Base-by-base conservation (phyloP, 2,113 vertebrate genomes). In the Lagopus muta region DNA sequence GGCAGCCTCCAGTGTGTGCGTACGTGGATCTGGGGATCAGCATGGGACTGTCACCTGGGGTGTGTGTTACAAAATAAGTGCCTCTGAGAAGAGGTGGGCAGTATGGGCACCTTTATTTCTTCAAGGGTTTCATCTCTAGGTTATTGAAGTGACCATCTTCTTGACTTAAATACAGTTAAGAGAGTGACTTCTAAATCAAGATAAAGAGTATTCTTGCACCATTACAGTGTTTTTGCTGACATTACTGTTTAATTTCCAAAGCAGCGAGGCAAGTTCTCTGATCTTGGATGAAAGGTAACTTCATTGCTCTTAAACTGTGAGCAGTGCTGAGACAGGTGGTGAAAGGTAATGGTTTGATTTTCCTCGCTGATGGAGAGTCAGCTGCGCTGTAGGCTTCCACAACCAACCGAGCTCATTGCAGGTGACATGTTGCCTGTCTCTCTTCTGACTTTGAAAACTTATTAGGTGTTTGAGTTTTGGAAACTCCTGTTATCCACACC, bases 291-390 rank as follows among this genome's bases (percentile, higher is more conserved):
- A 32, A 88, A 34, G 20, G 72, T 72, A 22, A 8, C 2, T 1
- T 4, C n/a, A 38, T 5, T 32, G 70, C 38, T 90, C 0, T 0
- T 42, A 60, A 14, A 32, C 38, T 77, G 9, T 27, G 30, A 32
- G 21, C 0, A 0, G 6, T 48, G 42, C 40, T 82, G 72, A 28
- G 64, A 18, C 22, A 43, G 36, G 13, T 30, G 3, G 9, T 62
- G n/a, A 11, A 13, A 22, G 43, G 34, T 14, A 24, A 27, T 3
- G 0, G 1, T 64, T 67, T 38, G 34, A 5, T 52, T 88, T 30
- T 84, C 25, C 48, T 78, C 80, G 24, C 34, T 82, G 17, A 55
- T 71, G 22, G 6, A 25, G 45, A 62, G 30, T 25, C 18, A 38
- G 0, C 12, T 38, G 13, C 38, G 14, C 69, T 62, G 0, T 36